These are phyloP conservation scores for Protaetia brevitarsis DNA, from an alignment of 1,140 invertebrate genomes.

Conservation along the genomic window DNA sequence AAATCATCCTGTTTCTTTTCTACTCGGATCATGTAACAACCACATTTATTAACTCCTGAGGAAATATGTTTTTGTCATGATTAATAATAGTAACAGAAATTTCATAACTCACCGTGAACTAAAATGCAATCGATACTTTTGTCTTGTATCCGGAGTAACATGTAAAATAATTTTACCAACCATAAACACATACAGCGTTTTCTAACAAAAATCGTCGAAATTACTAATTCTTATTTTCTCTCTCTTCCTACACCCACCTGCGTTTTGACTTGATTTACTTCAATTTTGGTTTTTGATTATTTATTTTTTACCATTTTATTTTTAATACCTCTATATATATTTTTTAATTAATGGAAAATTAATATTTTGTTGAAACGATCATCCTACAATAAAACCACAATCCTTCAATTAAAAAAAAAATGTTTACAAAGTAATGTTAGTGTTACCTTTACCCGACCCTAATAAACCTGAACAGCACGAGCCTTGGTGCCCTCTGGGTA, in stretches of 20 bases:
- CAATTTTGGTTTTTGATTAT: slow-evolving; percentile 5
- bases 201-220: neutral
- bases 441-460: slow-evolving; percentile 78
- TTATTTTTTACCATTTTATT: slow-evolving; percentile 5
- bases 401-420: neutral
- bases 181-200: neutral
- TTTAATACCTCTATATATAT: neutral
- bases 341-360: neutral
- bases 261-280: slow-evolving; percentile 27
- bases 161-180: neutral
- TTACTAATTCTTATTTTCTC: slow-evolving; percentile 14
- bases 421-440: slow-evolving; percentile 57
- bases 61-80: slow-evolving; percentile 4
- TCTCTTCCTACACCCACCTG: slow-evolving; percentile 19
- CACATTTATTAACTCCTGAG: slow-evolving; percentile 34
- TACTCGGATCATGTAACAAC: neutral
- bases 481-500: slow-evolving; percentile 79
- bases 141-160: neutral
- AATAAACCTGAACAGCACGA: slow-evolving; percentile 83
- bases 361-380: slow-evolving; percentile 7
- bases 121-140: neutral
- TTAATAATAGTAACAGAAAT: no score
- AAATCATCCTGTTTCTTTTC: neutral
- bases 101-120: neutral
- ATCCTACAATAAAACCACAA: neutral